A percentile compares a stretch with the other conserved stretches of the same genome.
phyloP scores from a whole-genome alignment of 1,140 invertebrate genomes.

The Nephotettix cincticeps region DNA sequence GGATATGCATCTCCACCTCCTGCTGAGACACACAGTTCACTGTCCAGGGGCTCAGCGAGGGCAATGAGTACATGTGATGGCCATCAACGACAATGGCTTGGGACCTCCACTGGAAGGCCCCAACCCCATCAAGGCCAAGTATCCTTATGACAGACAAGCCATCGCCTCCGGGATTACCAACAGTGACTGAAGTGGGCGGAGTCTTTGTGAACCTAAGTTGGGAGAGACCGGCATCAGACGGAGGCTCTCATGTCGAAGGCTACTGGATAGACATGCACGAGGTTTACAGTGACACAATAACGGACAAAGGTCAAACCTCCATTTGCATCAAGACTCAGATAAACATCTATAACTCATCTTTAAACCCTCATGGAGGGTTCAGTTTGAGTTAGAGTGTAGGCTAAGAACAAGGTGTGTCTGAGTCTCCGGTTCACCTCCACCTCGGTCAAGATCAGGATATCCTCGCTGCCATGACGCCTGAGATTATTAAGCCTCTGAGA shows the following conservation, averaged over 20 bases:
- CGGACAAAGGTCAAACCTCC: constrained; percentile 88
- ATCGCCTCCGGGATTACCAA: constrained; percentile 80
- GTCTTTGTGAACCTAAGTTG: constrained; percentile 85
- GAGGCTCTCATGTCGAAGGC: constrained; percentile 91
- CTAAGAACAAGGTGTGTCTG: constrained; percentile 91
- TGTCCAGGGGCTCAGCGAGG: constrained; percentile 83
- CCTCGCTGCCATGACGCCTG: constrained; percentile 88
- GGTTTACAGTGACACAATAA: constrained; percentile 90
- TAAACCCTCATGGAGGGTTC: no score
- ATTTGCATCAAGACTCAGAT: constrained; percentile 82
- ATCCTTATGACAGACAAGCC: constrained; percentile 89
- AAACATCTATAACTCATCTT: constrained; percentile 96
- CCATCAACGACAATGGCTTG: constrained; percentile 93
- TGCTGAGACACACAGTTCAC: constrained; percentile 82
- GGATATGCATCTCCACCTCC: constrained; percentile 81
- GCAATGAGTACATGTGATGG: constrained; percentile 95
- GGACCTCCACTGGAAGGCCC: constrained; percentile 94
- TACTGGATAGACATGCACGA: constrained; percentile 99
- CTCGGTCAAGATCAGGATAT: constrained; percentile 80
- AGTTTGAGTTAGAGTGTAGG: constrained; percentile 98
- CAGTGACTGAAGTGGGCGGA: constrained; percentile 82
- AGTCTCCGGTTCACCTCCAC: constrained; percentile 83
- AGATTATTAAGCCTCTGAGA: constrained; percentile 82
- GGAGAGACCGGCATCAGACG: constrained; percentile 83
- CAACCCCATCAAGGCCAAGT: constrained; percentile 77